Evolutionary conservation across 2,888 invertebrate species (phyloP), one percentile per base, ranked within the genome.

Genomic region (Ornithoptera priamus): DNA sequence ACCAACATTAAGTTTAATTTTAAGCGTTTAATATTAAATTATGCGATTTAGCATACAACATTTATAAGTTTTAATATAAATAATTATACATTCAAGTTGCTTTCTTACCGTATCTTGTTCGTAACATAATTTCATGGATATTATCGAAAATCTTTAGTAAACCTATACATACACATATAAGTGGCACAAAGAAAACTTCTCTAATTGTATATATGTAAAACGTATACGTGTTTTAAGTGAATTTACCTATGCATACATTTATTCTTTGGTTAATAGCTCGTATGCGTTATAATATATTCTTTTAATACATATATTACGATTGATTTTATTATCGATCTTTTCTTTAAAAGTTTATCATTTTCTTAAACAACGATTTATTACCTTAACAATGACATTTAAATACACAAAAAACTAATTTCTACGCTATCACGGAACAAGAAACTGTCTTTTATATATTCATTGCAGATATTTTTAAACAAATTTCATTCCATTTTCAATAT

Each of bases 401-500:
- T 60, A 65, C 67, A 63, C 57, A 65, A 57, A 39, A 22, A 74
- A 75, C 75, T 76, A 78, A 74, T 74, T 71, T 72, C 62, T 70
- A 71, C 80, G 78, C 78, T 81, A 82, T 75, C 78, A 75, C 81
- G 78, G 79, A 82, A 83, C 81, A 84, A 85, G 85, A 79, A 77
- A 75, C 75, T 85, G 86, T 86, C 86, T 87, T 86, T 85, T 86
- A 83, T 75, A 78, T 80, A 50, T 59, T 62, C 60, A 78, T 80
- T 86, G 83, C 78, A 70, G 79, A 84, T 84, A 87, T 83, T 80
- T 79, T 85, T 86, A 90, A 91, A 90, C 89, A 90, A 89, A 90
- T 88, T 87, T 84, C 81, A 81, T 84, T 83, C 79, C 30, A 3
- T 81, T 85, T 82, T 20, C 24, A 24, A 39, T 39, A 39, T 39